Conservation (phyloP, 2,113 vertebrate genomes). For the Australoheros scitulus region DNA sequence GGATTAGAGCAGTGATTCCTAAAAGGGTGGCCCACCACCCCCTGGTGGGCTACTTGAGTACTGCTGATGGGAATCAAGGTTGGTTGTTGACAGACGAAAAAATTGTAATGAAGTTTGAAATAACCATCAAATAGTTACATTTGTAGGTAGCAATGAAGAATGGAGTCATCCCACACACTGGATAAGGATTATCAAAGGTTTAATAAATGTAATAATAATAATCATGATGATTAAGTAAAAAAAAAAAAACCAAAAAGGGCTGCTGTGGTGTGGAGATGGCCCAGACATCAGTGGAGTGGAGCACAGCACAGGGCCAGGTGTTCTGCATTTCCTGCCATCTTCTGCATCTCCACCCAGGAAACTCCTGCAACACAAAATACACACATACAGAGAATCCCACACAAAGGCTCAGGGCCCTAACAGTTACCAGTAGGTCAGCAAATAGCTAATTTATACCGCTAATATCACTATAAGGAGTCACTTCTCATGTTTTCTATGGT, state of each 20-base stretch:
- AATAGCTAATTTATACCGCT: accelerated
- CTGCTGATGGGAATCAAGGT: not conserved
- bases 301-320: not conserved
- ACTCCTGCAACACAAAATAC: not conserved
- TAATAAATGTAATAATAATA: not conserved
- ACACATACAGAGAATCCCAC: not conserved
- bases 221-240: not conserved
- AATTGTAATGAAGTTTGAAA: no score
- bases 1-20: not conserved
- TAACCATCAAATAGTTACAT: no score
- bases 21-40: no score
- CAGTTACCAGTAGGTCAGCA: not conserved
- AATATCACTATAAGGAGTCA: not conserved
- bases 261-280: not conserved
- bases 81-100: not conserved
- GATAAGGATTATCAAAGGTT: not conserved
- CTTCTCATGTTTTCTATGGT: not conserved
- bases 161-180: not conserved
- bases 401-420: not conserved
- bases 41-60: not conserved
- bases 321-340: not conserved
- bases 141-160: not conserved
- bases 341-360: not conserved
- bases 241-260: not conserved
- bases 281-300: no score